Percentiles rank a stretch among this genome's conserved stretches.
phyloP scores from a whole-genome alignment of 2,797 vertebrate genomes.

The Buceros bicornis region DNA sequence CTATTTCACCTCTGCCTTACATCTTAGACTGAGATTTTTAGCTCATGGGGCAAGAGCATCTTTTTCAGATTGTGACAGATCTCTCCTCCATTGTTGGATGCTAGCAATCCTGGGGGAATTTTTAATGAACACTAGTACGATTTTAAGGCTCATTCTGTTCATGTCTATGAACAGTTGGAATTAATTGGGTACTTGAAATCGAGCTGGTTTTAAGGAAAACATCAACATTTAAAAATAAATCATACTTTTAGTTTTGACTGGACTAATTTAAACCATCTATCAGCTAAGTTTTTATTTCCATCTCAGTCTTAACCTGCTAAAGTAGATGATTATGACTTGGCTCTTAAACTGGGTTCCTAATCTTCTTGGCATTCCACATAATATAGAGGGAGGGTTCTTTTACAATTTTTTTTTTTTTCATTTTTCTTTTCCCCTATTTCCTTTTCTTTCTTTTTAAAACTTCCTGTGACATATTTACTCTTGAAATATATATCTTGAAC shows the following conservation, averaged over 20 bases:
- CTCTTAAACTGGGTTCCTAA: neutral
- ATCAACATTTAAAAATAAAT: neutral
- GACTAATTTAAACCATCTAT: neutral
- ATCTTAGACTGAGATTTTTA: neutral
- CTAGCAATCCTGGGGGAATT: neutral
- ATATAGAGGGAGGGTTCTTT: accelerated
- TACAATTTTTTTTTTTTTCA: no score
- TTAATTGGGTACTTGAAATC: neutral
- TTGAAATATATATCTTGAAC: neutral
- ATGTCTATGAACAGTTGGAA: neutral
- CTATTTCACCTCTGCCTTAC: neutral
- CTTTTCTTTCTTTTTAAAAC: neutral
- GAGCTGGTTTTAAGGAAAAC: neutral
- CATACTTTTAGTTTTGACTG: neutral
- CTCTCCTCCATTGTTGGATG: neutral
- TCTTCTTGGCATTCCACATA: neutral
- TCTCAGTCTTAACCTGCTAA: neutral
- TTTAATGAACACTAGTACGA: neutral
- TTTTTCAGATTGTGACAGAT: neutral
- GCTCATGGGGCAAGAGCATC: neutral
- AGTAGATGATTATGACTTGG: neutral
- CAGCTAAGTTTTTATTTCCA: neutral
- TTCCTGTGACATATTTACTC: neutral
- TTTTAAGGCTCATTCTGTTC: neutral
- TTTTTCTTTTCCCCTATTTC: neutral